A percentile compares a stretch with the other conserved stretches of the same genome.
These are phyloP conservation scores for Vireo altiloquus DNA, from an alignment of 2,113 vertebrate species.

Conservation along the genomic window DNA sequence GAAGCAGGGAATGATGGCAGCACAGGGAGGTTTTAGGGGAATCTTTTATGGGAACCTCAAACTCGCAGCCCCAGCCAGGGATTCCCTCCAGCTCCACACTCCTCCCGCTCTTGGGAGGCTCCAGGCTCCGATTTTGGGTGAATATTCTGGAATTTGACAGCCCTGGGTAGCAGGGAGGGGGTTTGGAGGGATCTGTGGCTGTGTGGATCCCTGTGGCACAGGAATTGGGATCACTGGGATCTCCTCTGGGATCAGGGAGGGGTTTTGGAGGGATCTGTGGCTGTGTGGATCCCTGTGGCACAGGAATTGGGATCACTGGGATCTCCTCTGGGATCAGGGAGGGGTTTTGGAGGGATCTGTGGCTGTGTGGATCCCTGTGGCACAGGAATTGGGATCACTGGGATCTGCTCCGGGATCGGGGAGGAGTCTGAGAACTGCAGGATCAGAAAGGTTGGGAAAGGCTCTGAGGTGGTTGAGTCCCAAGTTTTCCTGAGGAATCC, in stretches of 20 bases:
- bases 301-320: neutral
- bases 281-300: neutral
- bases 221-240: neutral
- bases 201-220: fast-evolving
- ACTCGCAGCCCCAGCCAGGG: neutral
- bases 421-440: neutral
- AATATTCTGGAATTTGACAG: neutral
- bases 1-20: neutral
- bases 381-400: neutral
- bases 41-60: neutral
- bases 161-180: neutral
- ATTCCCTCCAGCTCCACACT: neutral
- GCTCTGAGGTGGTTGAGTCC: too few species aligned
- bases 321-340: neutral
- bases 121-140: neutral
- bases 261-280: neutral
- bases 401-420: fast-evolving
- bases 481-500: neutral
- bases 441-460: neutral
- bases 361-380: neutral
- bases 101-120: neutral
- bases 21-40: neutral
- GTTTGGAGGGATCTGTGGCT: neutral
- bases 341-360: neutral
- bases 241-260: fast-evolving